Evolutionary conservation across 2,888 invertebrate species (phyloP).

Genomic region (Torymus auratus): DNA sequence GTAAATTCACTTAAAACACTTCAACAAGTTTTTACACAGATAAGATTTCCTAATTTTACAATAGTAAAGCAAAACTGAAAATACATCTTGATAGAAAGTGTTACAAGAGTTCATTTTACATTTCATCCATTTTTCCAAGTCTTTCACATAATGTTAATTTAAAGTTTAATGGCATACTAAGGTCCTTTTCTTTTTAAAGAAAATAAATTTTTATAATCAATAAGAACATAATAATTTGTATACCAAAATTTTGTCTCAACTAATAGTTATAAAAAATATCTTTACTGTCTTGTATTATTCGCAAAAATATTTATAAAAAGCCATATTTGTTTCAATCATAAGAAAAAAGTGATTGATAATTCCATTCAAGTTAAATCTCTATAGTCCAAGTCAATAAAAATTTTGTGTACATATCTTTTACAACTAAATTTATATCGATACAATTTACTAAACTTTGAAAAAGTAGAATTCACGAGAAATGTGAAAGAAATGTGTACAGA

Average conservation of each 20-base stretch:
- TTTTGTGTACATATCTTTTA: conserved; percentile 15
- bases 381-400: conserved; percentile 7
- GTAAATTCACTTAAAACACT: conserved; percentile 23
- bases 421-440: conserved; percentile 7
- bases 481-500: conserved; percentile 71
- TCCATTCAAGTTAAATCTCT: neutral
- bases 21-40: conserved; percentile 35
- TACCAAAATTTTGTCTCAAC: conserved; percentile 14
- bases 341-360: conserved; percentile 10
- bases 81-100: neutral
- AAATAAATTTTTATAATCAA: conserved; percentile 1
- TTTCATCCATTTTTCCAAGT: conserved; percentile 29
- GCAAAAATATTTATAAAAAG: neutral
- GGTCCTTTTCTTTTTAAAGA: neutral
- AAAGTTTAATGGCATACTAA: conserved; percentile 14
- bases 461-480: conserved; percentile 57
- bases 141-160: conserved; percentile 47
- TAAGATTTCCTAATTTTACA: conserved; percentile 19
- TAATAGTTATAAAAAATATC: conserved; percentile 33
- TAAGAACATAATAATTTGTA: conserved; percentile 6
- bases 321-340: conserved; percentile 1
- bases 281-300: neutral
- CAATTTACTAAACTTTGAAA: conserved; percentile 3
- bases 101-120: conserved; percentile 30
- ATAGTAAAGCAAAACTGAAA: neutral